Percentiles rank a stretch among this genome's conserved stretches.
Conservation (phyloP, 2,113 vertebrate genomes). For the Hemicordylus capensis region DNA sequence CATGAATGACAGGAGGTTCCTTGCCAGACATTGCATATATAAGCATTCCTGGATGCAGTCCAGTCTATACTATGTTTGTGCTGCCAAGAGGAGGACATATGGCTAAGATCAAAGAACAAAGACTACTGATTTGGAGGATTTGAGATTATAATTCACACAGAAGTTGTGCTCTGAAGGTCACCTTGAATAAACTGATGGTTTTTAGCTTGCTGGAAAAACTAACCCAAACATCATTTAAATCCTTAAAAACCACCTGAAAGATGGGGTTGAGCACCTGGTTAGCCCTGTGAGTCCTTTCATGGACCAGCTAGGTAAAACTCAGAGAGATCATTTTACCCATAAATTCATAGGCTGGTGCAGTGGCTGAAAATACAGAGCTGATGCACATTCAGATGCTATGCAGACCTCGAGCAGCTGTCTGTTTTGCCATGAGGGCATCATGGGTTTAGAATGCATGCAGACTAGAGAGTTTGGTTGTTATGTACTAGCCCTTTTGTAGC, state of each 20-base stretch:
- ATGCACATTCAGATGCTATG: not conserved
- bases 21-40: not conserved
- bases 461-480: no score
- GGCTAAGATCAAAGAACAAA: conserved; percentile 16
- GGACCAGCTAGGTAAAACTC: not conserved
- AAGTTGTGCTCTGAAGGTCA: conserved; percentile 36
- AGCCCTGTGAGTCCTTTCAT: not conserved
- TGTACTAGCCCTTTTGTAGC: no score
- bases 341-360: not conserved
- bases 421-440: no score
- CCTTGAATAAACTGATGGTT: conserved; percentile 7
- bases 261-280: not conserved
- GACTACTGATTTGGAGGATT: not conserved
- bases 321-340: not conserved
- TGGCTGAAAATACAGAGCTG: not conserved
- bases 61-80: fast-evolving
- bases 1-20: fast-evolving
- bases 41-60: conserved; percentile 8
- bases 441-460: no score
- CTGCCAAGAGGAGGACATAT: fast-evolving
- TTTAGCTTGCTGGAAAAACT: conserved; percentile 27
- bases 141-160: not conserved
- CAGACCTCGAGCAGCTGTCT: not conserved
- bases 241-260: not conserved
- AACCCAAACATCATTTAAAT: not conserved